Conservation (phyloP, 2,113 vertebrate species). For the Elephantulus edwardii region DNA sequence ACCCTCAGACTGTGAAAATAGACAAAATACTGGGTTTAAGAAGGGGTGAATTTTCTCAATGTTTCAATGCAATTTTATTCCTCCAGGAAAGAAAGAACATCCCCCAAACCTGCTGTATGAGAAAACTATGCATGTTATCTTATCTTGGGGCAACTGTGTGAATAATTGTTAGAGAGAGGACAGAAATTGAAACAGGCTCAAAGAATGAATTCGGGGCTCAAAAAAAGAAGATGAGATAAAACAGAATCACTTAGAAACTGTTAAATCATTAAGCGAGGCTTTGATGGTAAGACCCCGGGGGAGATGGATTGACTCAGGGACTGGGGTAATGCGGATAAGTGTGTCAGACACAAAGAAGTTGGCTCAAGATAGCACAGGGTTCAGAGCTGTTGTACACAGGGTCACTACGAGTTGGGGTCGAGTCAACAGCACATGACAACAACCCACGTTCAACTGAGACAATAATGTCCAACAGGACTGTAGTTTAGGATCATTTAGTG, state of each 20-base stretch:
- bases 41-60: conserved; percentile 37
- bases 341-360: no score
- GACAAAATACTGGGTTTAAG: conserved; percentile 41
- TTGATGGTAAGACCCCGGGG: no score
- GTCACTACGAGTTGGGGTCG: no score
- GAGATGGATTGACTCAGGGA: no score
- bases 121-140: conserved; percentile 28
- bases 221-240: no score
- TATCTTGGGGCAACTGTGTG: conserved; percentile 46
- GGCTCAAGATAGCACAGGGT: no score
- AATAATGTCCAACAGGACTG: neutral
- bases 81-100: neutral
- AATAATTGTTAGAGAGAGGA: conserved; percentile 39
- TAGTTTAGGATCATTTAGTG: neutral
- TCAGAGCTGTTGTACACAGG: no score
- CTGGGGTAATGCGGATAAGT: no score
- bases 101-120: neutral
- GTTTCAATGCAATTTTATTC: conserved; percentile 5
- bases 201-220: neutral
- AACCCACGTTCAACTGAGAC: neutral
- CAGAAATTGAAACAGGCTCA: conserved; percentile 2
- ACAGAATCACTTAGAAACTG: neutral
- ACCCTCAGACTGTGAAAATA: conserved; percentile 37
- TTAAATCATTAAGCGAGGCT: neutral
- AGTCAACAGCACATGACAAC: no score